Conservation (phyloP, 2,888 invertebrate genomes). For the Aproaerema taeniolella region DNA sequence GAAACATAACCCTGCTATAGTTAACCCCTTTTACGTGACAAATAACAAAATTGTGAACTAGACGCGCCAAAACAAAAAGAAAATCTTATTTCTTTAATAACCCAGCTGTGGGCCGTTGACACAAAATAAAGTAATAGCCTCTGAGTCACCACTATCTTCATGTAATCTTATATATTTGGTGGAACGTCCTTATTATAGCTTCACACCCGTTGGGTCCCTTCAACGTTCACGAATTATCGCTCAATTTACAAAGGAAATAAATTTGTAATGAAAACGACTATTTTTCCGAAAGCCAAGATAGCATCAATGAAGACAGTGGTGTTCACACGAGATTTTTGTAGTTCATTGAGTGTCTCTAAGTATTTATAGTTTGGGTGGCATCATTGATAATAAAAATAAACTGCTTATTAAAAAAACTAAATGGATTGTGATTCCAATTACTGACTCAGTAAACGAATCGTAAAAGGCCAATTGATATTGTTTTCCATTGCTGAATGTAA, state of each 20-base stretch:
- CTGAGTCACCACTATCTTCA: constrained; percentile 21
- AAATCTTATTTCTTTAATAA: too few species aligned
- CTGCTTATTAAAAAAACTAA: too few species aligned
- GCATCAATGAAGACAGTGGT: constrained; percentile 19
- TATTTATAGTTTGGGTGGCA: neutral
- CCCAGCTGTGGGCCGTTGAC: constrained; percentile 28
- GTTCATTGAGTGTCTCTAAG: neutral
- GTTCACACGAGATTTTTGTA: constrained; percentile 1
- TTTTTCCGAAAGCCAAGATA: constrained; percentile 26
- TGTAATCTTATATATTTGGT: constrained; percentile 53
- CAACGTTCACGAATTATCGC: constrained; percentile 49
- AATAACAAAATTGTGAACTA: too few species aligned
- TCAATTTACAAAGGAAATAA: constrained; percentile 55
- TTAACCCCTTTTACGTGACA: too few species aligned
- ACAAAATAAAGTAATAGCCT: constrained; percentile 39
- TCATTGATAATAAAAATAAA: constrained; percentile 3
- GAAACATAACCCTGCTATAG: too few species aligned
- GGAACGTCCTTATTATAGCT: constrained; percentile 45
- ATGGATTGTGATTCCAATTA: too few species aligned
- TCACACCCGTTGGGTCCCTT: constrained; percentile 42
- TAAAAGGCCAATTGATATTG: too few species aligned
- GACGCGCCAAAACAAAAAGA: too few species aligned
- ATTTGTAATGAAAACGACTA: constrained; percentile 41
- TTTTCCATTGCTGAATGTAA: too few species aligned
- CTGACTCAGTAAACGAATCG: too few species aligned